Evolutionary conservation across 1,140 invertebrate species (phyloP).

Genomic region (Neoseiulus cucumeris): DNA sequence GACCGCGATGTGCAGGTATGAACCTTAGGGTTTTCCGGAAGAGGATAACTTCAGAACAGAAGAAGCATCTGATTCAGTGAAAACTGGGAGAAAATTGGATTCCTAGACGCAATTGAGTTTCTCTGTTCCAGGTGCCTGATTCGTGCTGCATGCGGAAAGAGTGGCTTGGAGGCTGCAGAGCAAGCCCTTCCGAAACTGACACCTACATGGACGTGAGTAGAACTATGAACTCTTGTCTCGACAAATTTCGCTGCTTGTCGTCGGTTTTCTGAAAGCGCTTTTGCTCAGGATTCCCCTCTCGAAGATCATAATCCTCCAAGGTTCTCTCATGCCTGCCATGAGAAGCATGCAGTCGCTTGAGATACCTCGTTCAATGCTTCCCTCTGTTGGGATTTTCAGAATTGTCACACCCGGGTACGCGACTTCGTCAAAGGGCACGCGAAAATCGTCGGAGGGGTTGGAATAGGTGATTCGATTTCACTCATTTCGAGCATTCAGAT

Average conservation of each 20-base stretch:
- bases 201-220: slow-evolving; percentile 1
- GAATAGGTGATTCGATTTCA: slow-evolving; percentile 1
- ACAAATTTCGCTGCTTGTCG: no score
- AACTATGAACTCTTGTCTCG: background rate
- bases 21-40: slow-evolving; percentile 43
- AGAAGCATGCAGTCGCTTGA: no score
- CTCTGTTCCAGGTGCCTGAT: slow-evolving; percentile 3
- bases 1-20: slow-evolving; percentile 14
- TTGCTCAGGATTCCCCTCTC: no score
- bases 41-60: slow-evolving; percentile 42
- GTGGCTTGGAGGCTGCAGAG: background rate
- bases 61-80: no score
- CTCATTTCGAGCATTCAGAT: no score
- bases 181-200: slow-evolving; percentile 1
- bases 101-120: no score
- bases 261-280: no score
- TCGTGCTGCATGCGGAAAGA: slow-evolving; percentile 8
- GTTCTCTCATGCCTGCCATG: no score
- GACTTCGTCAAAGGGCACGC: slow-evolving; percentile 12
- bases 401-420: slow-evolving; percentile 10
- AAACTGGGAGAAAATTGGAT: no score
- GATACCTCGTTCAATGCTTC: no score
- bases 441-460: slow-evolving; percentile 10
- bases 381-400: background rate
- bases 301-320: no score